phyloP scores from a whole-genome alignment of 2,797 vertebrate species.

The Pyrocephalus nanus region DNA sequence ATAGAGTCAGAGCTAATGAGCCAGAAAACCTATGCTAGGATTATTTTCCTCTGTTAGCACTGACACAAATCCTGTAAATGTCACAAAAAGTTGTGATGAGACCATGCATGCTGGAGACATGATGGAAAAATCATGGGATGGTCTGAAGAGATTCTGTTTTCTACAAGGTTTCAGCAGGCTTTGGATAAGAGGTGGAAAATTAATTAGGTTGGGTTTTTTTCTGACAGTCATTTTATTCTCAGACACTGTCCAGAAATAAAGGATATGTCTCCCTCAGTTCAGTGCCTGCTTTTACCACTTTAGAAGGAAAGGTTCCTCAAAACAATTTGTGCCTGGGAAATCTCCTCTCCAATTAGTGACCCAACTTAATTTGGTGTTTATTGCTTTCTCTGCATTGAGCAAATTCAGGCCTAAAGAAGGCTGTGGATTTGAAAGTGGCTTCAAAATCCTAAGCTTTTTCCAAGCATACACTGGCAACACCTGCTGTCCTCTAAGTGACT shows the following conservation, averaged over 20 bases:
- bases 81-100: neutral
- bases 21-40: conserved; percentile 38
- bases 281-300: neutral
- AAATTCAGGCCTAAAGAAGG: neutral
- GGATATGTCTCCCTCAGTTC: neutral
- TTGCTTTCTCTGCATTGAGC: neutral
- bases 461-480: neutral
- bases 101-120: fast-evolving
- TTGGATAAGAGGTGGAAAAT: neutral
- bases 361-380: neutral
- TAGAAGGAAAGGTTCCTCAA: neutral
- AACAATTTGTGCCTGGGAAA: neutral
- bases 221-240: neutral
- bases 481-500: neutral
- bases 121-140: neutral
- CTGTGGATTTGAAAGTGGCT: neutral
- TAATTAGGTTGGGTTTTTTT: fast-evolving
- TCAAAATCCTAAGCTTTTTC: neutral
- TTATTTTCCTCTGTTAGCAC: conserved; percentile 4
- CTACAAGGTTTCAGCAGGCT: neutral
- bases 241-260: neutral
- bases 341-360: neutral
- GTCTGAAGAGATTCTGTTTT: neutral
- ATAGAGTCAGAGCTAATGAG: conserved; percentile 32
- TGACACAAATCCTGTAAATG: neutral